Evolutionary conservation across 2,888 invertebrate species (phyloP), one percentile per base, ranked within the genome.

Genomic region (Aphrophora alni): DNA sequence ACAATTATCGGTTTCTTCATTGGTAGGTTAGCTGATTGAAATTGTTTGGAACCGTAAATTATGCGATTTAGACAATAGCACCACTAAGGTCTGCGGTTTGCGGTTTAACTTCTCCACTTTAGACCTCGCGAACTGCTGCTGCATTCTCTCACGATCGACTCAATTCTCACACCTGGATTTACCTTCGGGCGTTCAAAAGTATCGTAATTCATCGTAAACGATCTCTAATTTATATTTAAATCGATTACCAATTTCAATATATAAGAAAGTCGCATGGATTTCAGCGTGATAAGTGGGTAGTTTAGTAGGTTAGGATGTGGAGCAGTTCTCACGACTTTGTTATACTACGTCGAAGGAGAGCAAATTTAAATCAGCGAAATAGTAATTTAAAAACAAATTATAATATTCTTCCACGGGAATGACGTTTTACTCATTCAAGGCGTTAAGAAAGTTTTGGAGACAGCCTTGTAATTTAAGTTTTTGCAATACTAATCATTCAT

Each of bases 211-310:
- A 59, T 59, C 21, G 59, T 59, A 59, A 59, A 59, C 59, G 59
- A 59, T 59, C 59, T 59, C 59, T 59, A 59, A 59, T 59, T 59
- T 59, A 59, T 59, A 59, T 59, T 59, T 59, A 59, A 59, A 59
- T 59, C 59, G 59, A 21, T 59, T 59, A 59, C 59, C 59, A 59
- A 59, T 59, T 59, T 59, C 59, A 59, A 59, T 59, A 59, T 59
- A 59, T 44, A 44, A 12, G 21, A 59, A 59, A 59, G 59, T 59
- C 21, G 59, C 59, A n/a, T n/a, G 21, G 59, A 59, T 59, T 59
- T 59, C 5, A 4, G 59, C 59, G 59, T 21, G n/a, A 21, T 59
- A 59, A 59, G 59, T 59, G 21, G 59, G 21, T 0, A 59, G 59
- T n/a, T 44, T 44, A 59, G 59, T 59, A 21, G 59, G n/a, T 0